These are phyloP conservation scores for Hyaena hyaena DNA, from an alignment of 2,113 vertebrate species.

Conservation along the genomic window DNA sequence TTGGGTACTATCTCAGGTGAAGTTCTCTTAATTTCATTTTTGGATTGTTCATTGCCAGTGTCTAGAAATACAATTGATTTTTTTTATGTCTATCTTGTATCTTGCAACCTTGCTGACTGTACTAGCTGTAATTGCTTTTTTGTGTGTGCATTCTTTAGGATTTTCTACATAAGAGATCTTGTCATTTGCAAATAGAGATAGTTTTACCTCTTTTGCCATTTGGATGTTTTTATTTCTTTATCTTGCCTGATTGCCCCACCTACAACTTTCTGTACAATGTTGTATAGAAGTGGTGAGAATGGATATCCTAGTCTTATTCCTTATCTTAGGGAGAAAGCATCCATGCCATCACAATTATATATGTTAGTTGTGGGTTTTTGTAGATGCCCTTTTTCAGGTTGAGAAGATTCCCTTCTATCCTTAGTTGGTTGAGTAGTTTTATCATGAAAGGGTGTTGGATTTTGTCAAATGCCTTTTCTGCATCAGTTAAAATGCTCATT, in stretches of 20 bases:
- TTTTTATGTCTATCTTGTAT: neutral
- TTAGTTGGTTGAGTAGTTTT: neutral
- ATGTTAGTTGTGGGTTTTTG: neutral
- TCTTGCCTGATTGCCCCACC: neutral
- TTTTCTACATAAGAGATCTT: neutral
- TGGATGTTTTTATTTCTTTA: neutral
- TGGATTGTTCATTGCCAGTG: neutral
- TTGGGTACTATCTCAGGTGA: neutral
- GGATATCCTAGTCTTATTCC: neutral
- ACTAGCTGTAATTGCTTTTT: neutral
- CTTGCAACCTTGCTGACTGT: neutral
- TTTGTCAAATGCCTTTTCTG: neutral
- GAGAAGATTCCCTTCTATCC: neutral
- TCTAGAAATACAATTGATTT: neutral
- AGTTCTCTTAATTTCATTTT: constrained; percentile 15
- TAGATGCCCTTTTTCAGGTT: neutral
- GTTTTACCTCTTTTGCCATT: neutral
- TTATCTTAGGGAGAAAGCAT: neutral
- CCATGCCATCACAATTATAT: neutral
- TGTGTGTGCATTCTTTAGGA: neutral
- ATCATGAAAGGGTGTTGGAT: neutral
- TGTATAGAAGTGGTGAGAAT: neutral
- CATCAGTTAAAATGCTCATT: neutral
- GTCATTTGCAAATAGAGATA: neutral
- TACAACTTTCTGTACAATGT: neutral